Conservation (phyloP, 1,140 invertebrate genomes). For the Aphaenogaster rudis region DNA sequence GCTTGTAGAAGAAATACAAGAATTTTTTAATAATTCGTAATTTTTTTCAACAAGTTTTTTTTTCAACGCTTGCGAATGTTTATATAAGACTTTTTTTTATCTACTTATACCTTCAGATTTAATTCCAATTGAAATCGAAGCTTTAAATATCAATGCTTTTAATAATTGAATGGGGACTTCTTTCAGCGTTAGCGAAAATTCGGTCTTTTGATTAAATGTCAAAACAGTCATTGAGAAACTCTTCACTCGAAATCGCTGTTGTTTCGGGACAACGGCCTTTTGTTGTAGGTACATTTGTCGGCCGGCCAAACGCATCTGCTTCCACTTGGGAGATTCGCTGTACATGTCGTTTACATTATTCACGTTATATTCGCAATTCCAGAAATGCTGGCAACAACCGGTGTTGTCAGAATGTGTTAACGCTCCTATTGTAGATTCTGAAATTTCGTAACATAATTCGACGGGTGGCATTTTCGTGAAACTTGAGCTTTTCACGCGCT, state of each 20-base stretch:
- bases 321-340: slow-evolving; percentile 35
- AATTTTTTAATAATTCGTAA: background rate
- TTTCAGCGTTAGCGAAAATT: background rate
- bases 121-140: background rate
- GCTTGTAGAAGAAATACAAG: background rate
- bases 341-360: slow-evolving; percentile 48
- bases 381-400: slow-evolving; percentile 35
- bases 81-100: background rate
- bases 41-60: background rate
- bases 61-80: background rate
- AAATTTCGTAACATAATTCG: slow-evolving; percentile 25
- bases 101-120: background rate
- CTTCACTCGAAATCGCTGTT: slow-evolving; percentile 10
- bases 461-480: slow-evolving; percentile 5
- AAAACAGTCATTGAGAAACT: slow-evolving; percentile 47
- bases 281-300: slow-evolving; percentile 39
- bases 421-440: background rate
- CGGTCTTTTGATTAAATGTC: background rate
- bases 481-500: background rate
- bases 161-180: background rate
- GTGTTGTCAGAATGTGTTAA: slow-evolving; percentile 43
- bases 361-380: slow-evolving; percentile 34
- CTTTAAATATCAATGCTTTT: background rate
- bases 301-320: slow-evolving; percentile 53
- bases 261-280: slow-evolving; percentile 57